These are phyloP conservation scores for Chrysolina oricalcia DNA, from an alignment of 2,888 invertebrate genomes.

Conservation along the genomic window DNA sequence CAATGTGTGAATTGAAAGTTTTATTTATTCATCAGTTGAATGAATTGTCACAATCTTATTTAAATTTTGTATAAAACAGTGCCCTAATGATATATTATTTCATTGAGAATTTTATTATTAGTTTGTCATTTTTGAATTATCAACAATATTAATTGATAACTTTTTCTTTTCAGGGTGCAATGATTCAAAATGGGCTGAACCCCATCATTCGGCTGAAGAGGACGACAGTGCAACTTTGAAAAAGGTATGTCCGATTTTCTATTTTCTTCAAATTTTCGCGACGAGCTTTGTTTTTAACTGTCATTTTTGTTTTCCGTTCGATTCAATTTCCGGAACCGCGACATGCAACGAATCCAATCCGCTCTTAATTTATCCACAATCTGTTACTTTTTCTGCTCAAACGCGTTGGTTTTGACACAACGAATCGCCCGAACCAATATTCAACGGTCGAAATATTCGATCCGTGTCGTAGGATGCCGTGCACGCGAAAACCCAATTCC, in stretches of 20 bases:
- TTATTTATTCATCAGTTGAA: too few relatives aligned
- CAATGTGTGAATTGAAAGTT: too few relatives aligned
- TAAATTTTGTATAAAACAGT: too few relatives aligned
- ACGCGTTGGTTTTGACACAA: too few relatives aligned
- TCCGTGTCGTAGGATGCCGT: slow-evolving; percentile 10
- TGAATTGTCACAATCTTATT: too few relatives aligned
- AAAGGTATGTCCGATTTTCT: slow-evolving; percentile 51
- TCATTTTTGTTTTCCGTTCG: not conserved
- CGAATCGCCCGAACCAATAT: not conserved
- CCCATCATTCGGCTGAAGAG: slow-evolving; percentile 57
- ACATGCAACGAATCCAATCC: not conserved
- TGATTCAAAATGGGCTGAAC: slow-evolving; percentile 69
- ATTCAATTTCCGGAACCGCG: not conserved
- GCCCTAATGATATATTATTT: too few relatives aligned
- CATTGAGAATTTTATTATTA: too few relatives aligned
- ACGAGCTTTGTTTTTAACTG: not conserved
- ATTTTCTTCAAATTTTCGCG: not conserved
- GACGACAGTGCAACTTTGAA: slow-evolving; percentile 56
- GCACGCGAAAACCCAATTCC: slow-evolving; percentile 16
- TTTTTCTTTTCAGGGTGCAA: slow-evolving; percentile 63
- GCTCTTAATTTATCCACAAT: not conserved
- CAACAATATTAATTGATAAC: too few relatives aligned
- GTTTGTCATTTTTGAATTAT: too few relatives aligned
- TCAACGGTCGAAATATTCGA: not conserved
- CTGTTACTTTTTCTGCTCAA: too few relatives aligned